phyloP scores from a whole-genome alignment of 1,140 invertebrate genomes.

The Orius insidiosus region DNA sequence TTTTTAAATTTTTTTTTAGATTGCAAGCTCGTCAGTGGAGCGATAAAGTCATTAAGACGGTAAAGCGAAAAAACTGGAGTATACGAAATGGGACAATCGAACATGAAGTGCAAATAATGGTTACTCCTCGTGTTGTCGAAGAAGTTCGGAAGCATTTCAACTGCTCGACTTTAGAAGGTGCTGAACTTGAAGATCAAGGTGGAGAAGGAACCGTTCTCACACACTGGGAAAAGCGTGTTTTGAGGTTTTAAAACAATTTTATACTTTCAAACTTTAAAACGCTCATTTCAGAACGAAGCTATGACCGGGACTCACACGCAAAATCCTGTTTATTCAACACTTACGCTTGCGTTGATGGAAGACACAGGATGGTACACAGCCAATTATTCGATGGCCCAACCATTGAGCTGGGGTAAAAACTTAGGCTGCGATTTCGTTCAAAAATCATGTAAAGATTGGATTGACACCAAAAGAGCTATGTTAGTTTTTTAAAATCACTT shows the following conservation, averaged over 20 bases:
- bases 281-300: constrained; percentile 70
- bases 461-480: constrained; percentile 43
- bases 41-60: constrained; percentile 64
- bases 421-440: constrained; percentile 89
- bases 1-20: constrained; percentile 28
- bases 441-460: constrained; percentile 93
- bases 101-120: constrained; percentile 71
- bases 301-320: constrained; percentile 99
- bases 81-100: constrained; percentile 57
- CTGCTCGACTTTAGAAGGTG: constrained; percentile 79
- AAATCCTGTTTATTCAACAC: constrained; percentile 89
- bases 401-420: constrained; percentile 73
- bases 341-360: constrained; percentile 94
- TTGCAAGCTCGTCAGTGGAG: constrained; percentile 89
- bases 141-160: constrained; percentile 82
- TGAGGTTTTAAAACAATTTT: constrained; percentile 42
- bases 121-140: constrained; percentile 73
- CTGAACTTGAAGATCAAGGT: constrained; percentile 95
- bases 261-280: neutral
- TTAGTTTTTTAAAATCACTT: constrained; percentile 10
- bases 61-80: constrained; percentile 67
- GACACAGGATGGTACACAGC: constrained; percentile 91
- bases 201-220: constrained; percentile 91
- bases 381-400: constrained; percentile 77
- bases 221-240: constrained; percentile 98